phyloP scores from a whole-genome alignment of 2,888 invertebrate genomes.

The Plutella xylostella region DNA sequence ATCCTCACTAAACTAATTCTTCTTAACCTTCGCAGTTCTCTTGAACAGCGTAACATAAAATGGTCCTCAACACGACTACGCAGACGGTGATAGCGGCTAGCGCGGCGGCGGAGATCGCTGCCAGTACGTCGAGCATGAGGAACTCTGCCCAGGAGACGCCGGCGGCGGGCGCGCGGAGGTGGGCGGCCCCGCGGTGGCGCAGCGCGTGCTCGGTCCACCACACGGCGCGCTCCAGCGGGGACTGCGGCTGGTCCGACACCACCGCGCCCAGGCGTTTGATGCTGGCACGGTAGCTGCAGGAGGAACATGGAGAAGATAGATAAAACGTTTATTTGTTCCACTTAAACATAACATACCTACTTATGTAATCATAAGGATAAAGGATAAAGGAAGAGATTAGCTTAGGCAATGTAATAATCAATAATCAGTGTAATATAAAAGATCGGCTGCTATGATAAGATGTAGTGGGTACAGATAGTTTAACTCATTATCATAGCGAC shows the following conservation, averaged over 20 bases:
- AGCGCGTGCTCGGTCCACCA: constrained; percentile 62
- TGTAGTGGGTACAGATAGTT: too few species aligned
- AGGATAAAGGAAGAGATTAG: too few species aligned
- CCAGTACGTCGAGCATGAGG: not conserved
- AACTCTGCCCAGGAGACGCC: not conserved
- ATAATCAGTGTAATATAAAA: too few species aligned
- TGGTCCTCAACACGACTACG: too few species aligned
- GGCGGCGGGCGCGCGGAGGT: constrained; percentile 24
- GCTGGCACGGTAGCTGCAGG: not conserved
- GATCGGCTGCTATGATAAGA: too few species aligned
- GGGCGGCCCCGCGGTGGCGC: constrained; percentile 40
- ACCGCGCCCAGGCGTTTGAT: constrained; percentile 5
- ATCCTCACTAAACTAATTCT: too few species aligned
- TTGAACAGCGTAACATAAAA: too few species aligned
- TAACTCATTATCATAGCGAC: too few species aligned
- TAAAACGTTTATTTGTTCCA: not conserved
- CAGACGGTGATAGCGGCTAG: too few species aligned
- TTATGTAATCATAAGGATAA: not conserved
- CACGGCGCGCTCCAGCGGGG: constrained; percentile 34
- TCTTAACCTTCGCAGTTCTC: too few species aligned
- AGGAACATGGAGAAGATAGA: not conserved
- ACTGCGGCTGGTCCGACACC: constrained; percentile 21
- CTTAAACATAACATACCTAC: too few species aligned
- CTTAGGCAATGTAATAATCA: too few species aligned
- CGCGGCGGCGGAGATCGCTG: not conserved